phyloP scores from a whole-genome alignment of 1,140 invertebrate species.

The Elysia chlorotica region DNA sequence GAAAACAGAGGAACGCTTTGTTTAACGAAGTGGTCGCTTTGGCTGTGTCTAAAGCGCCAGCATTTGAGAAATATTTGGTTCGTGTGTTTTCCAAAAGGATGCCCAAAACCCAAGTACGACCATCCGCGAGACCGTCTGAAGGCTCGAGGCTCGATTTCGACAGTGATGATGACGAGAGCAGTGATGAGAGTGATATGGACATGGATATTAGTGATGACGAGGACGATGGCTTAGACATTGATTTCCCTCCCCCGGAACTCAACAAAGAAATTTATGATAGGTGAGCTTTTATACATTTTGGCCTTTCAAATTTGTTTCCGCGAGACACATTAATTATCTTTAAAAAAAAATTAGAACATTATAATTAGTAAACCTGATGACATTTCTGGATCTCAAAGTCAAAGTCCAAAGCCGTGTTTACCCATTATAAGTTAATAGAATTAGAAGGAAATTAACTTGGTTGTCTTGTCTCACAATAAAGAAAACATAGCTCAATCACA shows the following conservation, averaged over 20 bases:
- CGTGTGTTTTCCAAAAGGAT: constrained; percentile 19
- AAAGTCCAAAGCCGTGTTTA: too few species aligned
- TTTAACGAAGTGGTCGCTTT: constrained; percentile 9
- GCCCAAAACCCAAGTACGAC: background rate
- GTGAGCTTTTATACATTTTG: too few species aligned
- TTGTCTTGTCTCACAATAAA: too few species aligned
- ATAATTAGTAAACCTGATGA: too few species aligned
- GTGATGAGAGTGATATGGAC: constrained; percentile 16
- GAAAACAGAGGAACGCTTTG: background rate
- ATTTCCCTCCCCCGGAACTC: constrained; percentile 10
- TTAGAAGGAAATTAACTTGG: too few species aligned
- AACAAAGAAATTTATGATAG: constrained; percentile 16
- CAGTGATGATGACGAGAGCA: background rate
- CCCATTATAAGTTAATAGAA: too few species aligned
- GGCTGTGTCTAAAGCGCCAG: constrained; percentile 5
- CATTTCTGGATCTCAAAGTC: too few species aligned
- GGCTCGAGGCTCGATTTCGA: background rate
- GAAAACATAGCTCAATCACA: too few species aligned
- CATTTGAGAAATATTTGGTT: constrained; percentile 18
- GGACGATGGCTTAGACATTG: constrained; percentile 17
- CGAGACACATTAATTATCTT: too few species aligned
- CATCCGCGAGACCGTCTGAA: background rate
- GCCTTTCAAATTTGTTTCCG: too few species aligned
- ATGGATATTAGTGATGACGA: constrained; percentile 15
- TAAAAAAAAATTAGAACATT: too few species aligned